Evolutionary conservation across 2,797 vertebrate species (phyloP).

Genomic region (Sphenopsis melanotis): DNA sequence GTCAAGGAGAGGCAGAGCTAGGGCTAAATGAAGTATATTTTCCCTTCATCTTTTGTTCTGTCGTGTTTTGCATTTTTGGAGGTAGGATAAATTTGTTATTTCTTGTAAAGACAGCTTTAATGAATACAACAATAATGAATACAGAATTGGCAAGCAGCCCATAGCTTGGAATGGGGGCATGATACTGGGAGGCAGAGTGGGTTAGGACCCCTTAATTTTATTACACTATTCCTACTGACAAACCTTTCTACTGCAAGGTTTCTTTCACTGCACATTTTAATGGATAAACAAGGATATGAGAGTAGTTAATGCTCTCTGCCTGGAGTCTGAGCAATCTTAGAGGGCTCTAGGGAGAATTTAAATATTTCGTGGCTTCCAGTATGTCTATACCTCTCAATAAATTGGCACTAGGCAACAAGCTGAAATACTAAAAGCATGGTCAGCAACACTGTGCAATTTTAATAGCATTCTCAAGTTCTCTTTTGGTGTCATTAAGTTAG

Average conservation of each 20-base stretch:
- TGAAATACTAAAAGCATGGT: neutral
- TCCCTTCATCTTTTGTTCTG: neutral
- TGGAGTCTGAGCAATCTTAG: neutral
- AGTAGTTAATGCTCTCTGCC: neutral
- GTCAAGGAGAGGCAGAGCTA: neutral
- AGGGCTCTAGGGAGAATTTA: neutral
- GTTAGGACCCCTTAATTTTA: neutral
- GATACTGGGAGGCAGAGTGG: neutral
- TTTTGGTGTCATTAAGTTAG: neutral
- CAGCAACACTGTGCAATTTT: neutral
- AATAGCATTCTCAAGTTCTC: neutral
- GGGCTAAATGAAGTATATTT: neutral
- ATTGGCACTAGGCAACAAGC: neutral
- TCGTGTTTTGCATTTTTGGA: neutral
- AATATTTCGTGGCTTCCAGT: neutral
- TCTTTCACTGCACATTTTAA: neutral
- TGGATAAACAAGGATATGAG: neutral
- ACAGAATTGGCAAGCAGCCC: neutral
- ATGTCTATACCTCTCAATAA: neutral
- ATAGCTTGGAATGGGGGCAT: neutral
- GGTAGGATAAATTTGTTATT: neutral
- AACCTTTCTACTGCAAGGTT: neutral
- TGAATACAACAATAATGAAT: neutral
- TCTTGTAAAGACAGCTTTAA: neutral
- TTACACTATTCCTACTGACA: neutral